Conservation (phyloP, 2,888 invertebrate genomes). For the Cryptocephalus moraei region DNA sequence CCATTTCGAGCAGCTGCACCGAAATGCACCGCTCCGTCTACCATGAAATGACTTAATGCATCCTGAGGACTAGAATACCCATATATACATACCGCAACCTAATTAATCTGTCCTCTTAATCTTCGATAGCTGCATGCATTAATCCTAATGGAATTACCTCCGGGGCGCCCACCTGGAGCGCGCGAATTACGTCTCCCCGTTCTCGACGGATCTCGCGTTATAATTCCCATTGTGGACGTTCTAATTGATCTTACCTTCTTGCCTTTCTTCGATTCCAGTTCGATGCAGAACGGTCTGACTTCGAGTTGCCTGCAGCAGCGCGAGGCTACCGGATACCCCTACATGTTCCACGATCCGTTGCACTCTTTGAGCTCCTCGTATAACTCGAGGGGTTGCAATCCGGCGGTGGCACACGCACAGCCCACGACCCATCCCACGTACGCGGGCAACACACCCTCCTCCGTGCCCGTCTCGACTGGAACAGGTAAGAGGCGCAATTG, state of each 20-base stretch:
- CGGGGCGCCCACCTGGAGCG: not conserved
- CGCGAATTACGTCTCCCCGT: not conserved
- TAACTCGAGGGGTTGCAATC: constrained; percentile 59
- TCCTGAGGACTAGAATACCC: not conserved
- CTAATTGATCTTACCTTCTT: not conserved
- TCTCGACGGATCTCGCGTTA: not conserved
- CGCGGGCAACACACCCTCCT: constrained; percentile 48
- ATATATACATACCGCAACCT: not conserved
- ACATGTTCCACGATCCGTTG: constrained; percentile 85
- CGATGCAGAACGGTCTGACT: constrained; percentile 72
- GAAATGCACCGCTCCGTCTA: constrained; percentile 11
- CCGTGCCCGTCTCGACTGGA: constrained; percentile 38
- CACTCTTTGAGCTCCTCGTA: constrained; percentile 62
- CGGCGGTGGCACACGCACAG: constrained; percentile 71
- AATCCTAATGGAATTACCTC: not conserved
- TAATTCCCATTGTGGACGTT: not conserved
- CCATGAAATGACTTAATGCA: constrained; percentile 11
- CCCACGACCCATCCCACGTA: constrained; percentile 58
- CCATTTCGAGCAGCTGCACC: constrained; percentile 5
- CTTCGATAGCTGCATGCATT: constrained; percentile 1
- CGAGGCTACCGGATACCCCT: constrained; percentile 65
- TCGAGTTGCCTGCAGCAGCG: constrained; percentile 80
- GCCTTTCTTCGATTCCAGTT: constrained; percentile 47
- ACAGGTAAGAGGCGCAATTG: constrained; percentile 39
- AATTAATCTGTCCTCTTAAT: constrained; percentile 8